Evolutionary conservation across 2,113 vertebrate species (phyloP).

Genomic region (Geothlypis trichas): DNA sequence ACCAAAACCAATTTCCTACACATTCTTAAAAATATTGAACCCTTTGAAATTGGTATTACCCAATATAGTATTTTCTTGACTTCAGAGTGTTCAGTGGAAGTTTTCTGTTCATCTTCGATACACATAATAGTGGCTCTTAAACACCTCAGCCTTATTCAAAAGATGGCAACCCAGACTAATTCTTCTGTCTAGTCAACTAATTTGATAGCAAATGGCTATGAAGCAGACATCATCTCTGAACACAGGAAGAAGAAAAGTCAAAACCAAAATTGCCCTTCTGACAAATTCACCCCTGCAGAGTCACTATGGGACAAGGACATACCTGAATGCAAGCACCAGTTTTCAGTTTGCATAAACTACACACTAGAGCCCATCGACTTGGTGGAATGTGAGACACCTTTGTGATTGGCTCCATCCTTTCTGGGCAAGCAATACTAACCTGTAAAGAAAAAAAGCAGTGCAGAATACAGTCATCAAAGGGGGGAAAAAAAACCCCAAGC

Average conservation of each 20-base stretch:
- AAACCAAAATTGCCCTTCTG: neutral
- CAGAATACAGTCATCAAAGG: neutral
- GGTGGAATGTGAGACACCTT: slow-evolving; percentile 97
- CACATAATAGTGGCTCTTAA: rapidly evolving
- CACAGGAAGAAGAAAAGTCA: neutral
- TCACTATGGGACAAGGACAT: neutral
- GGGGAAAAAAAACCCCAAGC: neutral
- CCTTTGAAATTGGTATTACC: neutral
- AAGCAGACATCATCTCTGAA: neutral
- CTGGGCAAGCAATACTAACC: slow-evolving; percentile 97
- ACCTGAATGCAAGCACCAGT: slow-evolving; percentile 98
- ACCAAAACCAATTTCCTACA: neutral
- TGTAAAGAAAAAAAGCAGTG: slow-evolving; percentile 55
- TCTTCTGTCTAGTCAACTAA: neutral
- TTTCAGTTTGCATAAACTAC: slow-evolving; percentile 95
- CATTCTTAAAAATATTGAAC: neutral
- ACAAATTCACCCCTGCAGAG: neutral
- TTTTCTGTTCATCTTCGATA: neutral
- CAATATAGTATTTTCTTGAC: neutral
- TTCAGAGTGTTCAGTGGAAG: neutral
- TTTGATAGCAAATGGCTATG: neutral
- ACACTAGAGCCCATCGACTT: slow-evolving; percentile 96
- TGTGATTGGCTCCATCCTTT: slow-evolving; percentile 98
- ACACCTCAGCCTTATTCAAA: neutral
- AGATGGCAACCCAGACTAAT: neutral